phyloP scores from a whole-genome alignment of 2,797 vertebrate genomes.

The Aldrovandia affinis region DNA sequence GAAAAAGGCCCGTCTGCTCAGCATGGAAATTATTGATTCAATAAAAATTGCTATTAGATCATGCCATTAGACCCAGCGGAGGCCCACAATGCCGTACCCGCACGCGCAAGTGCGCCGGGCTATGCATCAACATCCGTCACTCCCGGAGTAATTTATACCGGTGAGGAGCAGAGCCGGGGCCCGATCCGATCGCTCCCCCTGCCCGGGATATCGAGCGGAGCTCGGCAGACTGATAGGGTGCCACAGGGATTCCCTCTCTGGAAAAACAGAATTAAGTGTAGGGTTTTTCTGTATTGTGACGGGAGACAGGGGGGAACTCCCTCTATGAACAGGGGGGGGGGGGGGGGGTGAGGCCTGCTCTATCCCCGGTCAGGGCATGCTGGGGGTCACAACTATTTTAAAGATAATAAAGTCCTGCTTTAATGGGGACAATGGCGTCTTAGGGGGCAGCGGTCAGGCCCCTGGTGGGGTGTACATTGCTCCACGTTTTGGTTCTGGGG shows the following conservation, averaged over 20 bases:
- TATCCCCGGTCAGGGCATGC: conserved; percentile 8
- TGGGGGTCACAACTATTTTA: conserved; percentile 20
- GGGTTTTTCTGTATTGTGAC: conserved; percentile 36
- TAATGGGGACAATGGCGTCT: conserved; percentile 12
- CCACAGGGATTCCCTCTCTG: conserved; percentile 68
- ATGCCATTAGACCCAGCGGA: conserved; percentile 80
- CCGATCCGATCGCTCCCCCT: conserved; percentile 64
- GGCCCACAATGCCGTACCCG: conserved; percentile 76
- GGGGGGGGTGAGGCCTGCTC: conserved; percentile 1
- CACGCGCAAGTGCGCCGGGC: conserved; percentile 75
- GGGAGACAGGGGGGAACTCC: conserved; percentile 28
- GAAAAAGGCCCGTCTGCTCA: conserved; percentile 89
- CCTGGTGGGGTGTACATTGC: conserved; percentile 19
- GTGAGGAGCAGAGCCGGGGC: conserved; percentile 51
- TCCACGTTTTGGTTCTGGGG: conserved; percentile 47
- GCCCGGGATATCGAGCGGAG: conserved; percentile 8
- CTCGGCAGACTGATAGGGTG: conserved; percentile 65
- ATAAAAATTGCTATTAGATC: conserved; percentile 98
- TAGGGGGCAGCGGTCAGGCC: conserved; percentile 14
- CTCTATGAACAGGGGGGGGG: not conserved
- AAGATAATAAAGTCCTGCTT: conserved; percentile 19
- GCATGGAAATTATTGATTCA: conserved; percentile 99
- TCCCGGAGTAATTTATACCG: conserved; percentile 85
- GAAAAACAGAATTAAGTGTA: not conserved
- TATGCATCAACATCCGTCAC: conserved; percentile 86